A percentile compares a stretch with the other conserved stretches of the same genome.
Evolutionary conservation across 2,888 invertebrate genomes (phyloP).

Genomic region (Agrilus cyanescens): DNA sequence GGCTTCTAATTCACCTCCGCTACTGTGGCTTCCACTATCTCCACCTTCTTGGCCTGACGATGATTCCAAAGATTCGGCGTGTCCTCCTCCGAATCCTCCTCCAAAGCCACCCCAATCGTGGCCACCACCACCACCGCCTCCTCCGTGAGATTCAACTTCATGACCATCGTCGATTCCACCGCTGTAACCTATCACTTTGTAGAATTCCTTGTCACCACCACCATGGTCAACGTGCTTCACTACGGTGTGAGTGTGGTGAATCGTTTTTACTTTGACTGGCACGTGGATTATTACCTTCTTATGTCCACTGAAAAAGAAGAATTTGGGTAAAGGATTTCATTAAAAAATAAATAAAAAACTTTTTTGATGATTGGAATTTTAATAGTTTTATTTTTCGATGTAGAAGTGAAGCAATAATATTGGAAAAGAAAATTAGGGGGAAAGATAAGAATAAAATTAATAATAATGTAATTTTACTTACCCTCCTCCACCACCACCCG

Average conservation of each 20-base stretch:
- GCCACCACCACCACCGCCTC: slow-evolving; percentile 22
- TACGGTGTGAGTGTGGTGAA: slow-evolving; percentile 67
- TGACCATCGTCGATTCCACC: slow-evolving; percentile 47
- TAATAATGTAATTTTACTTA: slow-evolving; percentile 16
- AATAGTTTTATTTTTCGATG: not conserved
- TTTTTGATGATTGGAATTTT: not conserved
- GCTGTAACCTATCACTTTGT: slow-evolving; percentile 57
- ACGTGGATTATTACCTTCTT: slow-evolving; percentile 70
- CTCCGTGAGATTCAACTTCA: slow-evolving; percentile 32
- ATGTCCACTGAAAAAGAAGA: too few relatives aligned
- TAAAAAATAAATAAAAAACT: not conserved
- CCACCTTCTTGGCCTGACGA: slow-evolving; percentile 24
- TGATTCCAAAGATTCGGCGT: slow-evolving; percentile 1
- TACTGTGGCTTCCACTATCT: slow-evolving; percentile 22
- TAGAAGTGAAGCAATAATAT: not conserved
- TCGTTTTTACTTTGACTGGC: slow-evolving; percentile 62
- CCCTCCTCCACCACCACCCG: slow-evolving; percentile 38
- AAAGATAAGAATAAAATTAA: slow-evolving; percentile 1
- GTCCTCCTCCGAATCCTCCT: slow-evolving; percentile 15
- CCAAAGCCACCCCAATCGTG: slow-evolving; percentile 14
- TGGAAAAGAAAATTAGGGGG: not conserved
- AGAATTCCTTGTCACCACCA: slow-evolving; percentile 46
- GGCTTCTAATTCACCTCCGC: slow-evolving; percentile 23
- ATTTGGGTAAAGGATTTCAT: slow-evolving; percentile 3
- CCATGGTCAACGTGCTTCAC: slow-evolving; percentile 53